phyloP scores from a whole-genome alignment of 92 coral and sea anemone species.

The Porites lobata region DNA sequence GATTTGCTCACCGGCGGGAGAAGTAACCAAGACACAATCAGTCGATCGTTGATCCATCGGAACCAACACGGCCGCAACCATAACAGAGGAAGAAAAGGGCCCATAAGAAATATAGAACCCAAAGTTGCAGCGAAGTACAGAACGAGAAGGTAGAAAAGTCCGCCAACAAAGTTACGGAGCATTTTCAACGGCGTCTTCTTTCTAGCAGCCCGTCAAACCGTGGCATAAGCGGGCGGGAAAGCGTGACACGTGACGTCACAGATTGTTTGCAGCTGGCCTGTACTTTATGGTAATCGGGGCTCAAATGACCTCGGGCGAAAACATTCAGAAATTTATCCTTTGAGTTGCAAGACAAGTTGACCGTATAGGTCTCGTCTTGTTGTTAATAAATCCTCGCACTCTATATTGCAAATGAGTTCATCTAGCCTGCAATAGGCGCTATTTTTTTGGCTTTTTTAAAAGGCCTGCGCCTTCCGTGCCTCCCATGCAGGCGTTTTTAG shows the following conservation, averaged over 20 bases:
- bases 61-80: constrained; percentile 90
- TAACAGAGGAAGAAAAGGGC: constrained; percentile 88
- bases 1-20: constrained; percentile 87
- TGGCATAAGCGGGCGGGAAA: not conserved
- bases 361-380: no score
- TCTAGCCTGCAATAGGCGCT: no score
- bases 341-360: no score
- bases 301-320: not conserved
- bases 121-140: constrained; percentile 80
- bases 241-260: constrained; percentile 40
- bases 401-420: no score
- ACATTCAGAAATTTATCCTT: no score
- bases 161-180: constrained; percentile 83
- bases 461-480: no score
- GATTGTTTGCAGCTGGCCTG: constrained; percentile 1
- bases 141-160: constrained; percentile 65
- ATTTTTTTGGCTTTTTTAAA: no score
- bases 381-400: no score
- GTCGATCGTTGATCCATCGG: constrained; percentile 83
- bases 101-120: constrained; percentile 88
- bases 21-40: constrained; percentile 77
- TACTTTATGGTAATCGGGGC: not conserved
- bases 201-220: not conserved
- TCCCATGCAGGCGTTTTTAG: no score
- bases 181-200: constrained; percentile 37